These are phyloP conservation scores for Drosophila affinis DNA, from an alignment of 2,888 invertebrate genomes.

Conservation along the genomic window DNA sequence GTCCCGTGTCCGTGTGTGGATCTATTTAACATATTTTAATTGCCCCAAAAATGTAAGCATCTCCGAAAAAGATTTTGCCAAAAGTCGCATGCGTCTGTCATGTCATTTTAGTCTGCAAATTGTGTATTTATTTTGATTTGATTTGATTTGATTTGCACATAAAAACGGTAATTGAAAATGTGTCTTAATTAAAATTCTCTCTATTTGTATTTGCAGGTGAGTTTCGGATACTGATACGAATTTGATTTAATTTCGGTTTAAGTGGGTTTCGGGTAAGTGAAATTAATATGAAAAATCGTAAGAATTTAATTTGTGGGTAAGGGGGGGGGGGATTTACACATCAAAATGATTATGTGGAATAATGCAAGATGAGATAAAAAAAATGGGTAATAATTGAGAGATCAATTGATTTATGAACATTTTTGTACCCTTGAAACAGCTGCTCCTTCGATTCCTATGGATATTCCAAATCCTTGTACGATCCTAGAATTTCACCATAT, in stretches of 20 bases:
- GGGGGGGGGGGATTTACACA: neutral
- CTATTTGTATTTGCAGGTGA: constrained; percentile 65
- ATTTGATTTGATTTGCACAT: no score
- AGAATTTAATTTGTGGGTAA: neutral
- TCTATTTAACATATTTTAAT: constrained; percentile 4
- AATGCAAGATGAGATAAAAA: no score
- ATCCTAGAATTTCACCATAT: neutral
- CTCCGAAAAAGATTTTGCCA: neutral
- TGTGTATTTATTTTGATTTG: no score
- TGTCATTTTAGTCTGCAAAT: no score
- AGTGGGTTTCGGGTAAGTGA: constrained; percentile 14
- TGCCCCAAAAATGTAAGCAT: constrained; percentile 4
- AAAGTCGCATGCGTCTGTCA: neutral
- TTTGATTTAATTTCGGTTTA: neutral
- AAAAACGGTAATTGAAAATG: constrained; percentile 7
- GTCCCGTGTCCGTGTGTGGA: neutral
- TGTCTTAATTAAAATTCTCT: constrained; percentile 47
- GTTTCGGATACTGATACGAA: constrained; percentile 22
- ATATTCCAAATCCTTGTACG: neutral
- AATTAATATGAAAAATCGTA: no score
- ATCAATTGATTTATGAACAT: no score
- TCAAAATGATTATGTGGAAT: neutral
- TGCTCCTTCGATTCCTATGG: no score
- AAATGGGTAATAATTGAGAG: no score
- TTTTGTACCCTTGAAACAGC: no score